These are phyloP conservation scores for Zapus hudsonius DNA, from an alignment of 2,113 vertebrate genomes.

Conservation along the genomic window DNA sequence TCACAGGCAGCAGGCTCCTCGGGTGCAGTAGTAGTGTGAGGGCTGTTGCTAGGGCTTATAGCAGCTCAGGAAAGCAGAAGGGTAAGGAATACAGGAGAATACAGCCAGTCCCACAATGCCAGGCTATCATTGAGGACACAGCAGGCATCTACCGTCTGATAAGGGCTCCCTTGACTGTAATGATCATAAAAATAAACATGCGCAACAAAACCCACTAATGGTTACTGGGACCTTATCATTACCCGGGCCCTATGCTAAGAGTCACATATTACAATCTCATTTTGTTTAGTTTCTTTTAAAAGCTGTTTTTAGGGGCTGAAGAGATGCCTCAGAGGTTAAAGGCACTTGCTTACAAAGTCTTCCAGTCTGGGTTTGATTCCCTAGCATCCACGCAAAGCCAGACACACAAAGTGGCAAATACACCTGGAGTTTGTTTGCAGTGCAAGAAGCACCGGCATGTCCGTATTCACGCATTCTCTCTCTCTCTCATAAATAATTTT, in stretches of 20 bases:
- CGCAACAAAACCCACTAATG: background rate
- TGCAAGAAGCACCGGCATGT: too few relatives aligned
- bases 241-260: background rate
- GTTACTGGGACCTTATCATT: background rate
- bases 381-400: too few relatives aligned
- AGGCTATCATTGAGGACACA: background rate
- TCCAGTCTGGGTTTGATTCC: too few relatives aligned
- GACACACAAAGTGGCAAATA: too few relatives aligned
- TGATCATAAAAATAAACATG: background rate
- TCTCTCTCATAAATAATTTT: too few relatives aligned
- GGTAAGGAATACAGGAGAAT: background rate
- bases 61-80: background rate
- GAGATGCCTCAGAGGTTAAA: too few relatives aligned
- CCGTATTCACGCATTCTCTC: too few relatives aligned
- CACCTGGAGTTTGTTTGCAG: too few relatives aligned
- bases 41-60: fast-evolving
- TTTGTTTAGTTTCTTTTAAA: background rate
- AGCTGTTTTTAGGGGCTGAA: too few relatives aligned
- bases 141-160: background rate
- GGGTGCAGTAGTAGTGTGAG: too few relatives aligned
- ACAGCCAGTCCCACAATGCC: background rate
- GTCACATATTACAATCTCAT: background rate
- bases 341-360: too few relatives aligned
- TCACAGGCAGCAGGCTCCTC: background rate
- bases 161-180: background rate